Conservation (phyloP, 2,888 invertebrate genomes). For the Pegoplata infirma region DNA sequence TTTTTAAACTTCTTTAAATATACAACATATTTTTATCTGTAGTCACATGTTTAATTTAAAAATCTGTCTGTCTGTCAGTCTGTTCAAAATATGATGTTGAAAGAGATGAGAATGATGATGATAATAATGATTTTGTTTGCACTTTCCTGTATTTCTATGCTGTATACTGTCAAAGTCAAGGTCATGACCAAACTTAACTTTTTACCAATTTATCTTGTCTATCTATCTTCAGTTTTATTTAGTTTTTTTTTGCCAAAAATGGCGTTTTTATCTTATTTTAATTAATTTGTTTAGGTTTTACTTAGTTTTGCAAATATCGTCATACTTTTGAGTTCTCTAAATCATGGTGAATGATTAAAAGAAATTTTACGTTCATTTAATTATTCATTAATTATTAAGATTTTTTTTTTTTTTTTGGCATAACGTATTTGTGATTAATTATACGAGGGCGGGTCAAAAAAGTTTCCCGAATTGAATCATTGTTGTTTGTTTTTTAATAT, state of each 20-base stretch:
- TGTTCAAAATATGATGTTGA: too few species aligned
- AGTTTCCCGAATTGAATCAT: background rate
- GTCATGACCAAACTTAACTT: constrained; percentile 49
- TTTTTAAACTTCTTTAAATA: too few species aligned
- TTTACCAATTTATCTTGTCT: constrained; percentile 40
- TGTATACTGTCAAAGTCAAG: constrained; percentile 57
- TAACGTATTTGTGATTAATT: background rate
- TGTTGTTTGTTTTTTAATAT: too few species aligned
- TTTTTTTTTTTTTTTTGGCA: background rate
- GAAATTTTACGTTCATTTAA: background rate
- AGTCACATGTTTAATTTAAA: too few species aligned
- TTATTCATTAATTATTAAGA: background rate
- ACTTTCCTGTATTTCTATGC: constrained; percentile 38
- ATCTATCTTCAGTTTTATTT: too few species aligned
- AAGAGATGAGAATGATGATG: background rate
- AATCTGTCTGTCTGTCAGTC: background rate
- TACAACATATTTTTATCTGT: too few species aligned
- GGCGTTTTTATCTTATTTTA: background rate
- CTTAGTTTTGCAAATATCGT: background rate
- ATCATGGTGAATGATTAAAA: background rate
- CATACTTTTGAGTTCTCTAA: background rate
- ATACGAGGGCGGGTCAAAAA: background rate
- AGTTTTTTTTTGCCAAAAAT: background rate
- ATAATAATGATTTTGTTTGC: constrained; percentile 34
- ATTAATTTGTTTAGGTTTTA: background rate